Conservation (phyloP, 2,888 invertebrate genomes). For the Blomia tropicalis region DNA sequence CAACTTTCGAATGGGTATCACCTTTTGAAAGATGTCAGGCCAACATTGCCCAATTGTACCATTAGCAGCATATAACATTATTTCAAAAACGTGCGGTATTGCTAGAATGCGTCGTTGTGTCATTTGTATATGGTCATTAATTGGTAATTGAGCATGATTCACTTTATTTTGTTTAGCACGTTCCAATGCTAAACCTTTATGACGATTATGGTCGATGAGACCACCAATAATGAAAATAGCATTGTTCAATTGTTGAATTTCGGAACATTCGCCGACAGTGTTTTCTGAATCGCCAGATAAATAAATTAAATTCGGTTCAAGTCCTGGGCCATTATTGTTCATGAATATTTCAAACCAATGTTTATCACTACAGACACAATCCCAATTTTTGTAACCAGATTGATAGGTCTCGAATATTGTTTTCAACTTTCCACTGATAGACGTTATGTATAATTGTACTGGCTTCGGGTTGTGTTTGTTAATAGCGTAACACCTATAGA, state of each 20-base stretch:
- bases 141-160: conserved; percentile 65
- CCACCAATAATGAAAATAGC: conserved; percentile 85
- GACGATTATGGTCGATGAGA: conserved; percentile 86
- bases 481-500: conserved; percentile 60
- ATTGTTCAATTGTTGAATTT: conserved; percentile 51
- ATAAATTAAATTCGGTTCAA: conserved; percentile 54
- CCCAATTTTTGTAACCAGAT: conserved; percentile 79
- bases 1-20: conserved; percentile 54
- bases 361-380: conserved; percentile 44
- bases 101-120: conserved; percentile 82
- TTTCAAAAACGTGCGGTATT: conserved; percentile 86
- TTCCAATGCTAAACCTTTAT: conserved; percentile 74
- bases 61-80: conserved; percentile 54
- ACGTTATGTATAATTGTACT: conserved; percentile 38
- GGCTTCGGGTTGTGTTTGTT: conserved; percentile 67
- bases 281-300: conserved; percentile 85
- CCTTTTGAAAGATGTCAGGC: conserved; percentile 58
- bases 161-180: conserved; percentile 56
- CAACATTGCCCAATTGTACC: conserved; percentile 47
- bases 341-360: conserved; percentile 26
- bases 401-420: conserved; percentile 58
- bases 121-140: conserved; percentile 74
- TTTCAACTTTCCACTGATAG: conserved; percentile 8
- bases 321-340: conserved; percentile 38
- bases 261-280: conserved; percentile 45